Percentiles rank a stretch among this genome's conserved stretches.
Conservation (phyloP, 2,113 vertebrate species). For the Sinocyclocheilus maitianheensis region DNA sequence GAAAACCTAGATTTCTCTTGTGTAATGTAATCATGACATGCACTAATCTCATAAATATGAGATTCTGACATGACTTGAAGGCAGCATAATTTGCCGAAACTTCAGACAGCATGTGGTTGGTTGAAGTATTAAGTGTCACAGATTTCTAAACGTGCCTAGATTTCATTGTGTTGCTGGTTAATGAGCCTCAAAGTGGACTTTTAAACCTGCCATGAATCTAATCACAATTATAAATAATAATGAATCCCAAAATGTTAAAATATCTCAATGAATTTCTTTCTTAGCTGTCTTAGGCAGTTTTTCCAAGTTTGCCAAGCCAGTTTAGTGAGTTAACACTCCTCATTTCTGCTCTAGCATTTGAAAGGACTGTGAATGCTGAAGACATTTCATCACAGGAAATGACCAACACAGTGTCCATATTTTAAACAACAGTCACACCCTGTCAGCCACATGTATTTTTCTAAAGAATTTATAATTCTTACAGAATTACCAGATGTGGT, state of each 20-base stretch:
- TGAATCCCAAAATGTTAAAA: not conserved
- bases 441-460: not conserved
- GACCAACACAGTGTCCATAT: conserved; percentile 29
- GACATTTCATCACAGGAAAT: conserved; percentile 42
- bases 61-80: not conserved
- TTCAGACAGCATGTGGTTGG: not conserved
- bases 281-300: conserved; percentile 50
- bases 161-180: not conserved
- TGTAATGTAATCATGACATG: not conserved
- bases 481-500: not conserved
- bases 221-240: not conserved
- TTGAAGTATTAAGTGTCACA: not conserved
- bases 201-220: not conserved
- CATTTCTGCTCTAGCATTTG: not conserved
- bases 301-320: conserved; percentile 52
- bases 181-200: not conserved
- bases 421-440: conserved; percentile 17
- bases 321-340: conserved; percentile 36
- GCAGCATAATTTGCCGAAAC: not conserved
- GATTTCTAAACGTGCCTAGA: not conserved
- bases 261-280: conserved; percentile 24
- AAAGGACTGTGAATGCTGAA: not conserved
- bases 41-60: not conserved
- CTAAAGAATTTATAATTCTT: not conserved
- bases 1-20: not conserved